A percentile compares a stretch with the other conserved stretches of the same genome.
These are phyloP conservation scores for Platorchestia sp. DNA, from an alignment of 1,140 invertebrate genomes.

Conservation along the genomic window DNA sequence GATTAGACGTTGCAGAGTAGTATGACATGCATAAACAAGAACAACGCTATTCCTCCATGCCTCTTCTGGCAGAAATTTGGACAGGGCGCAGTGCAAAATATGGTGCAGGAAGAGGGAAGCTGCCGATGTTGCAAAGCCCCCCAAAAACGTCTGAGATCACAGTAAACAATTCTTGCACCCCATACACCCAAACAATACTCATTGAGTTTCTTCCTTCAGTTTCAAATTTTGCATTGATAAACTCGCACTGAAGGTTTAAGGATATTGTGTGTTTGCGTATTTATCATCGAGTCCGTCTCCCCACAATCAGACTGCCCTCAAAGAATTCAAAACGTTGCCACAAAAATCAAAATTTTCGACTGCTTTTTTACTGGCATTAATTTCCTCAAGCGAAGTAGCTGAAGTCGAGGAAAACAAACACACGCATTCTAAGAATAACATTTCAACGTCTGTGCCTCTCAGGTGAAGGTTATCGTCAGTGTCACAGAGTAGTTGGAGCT, in stretches of 20 bases:
- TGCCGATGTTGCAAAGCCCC: too few species aligned
- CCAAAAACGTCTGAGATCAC: too few species aligned
- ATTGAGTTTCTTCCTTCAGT: background rate
- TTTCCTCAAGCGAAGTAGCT: background rate
- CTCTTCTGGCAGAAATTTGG: too few species aligned
- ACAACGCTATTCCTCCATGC: too few species aligned
- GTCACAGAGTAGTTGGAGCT: background rate
- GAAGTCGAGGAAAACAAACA: background rate
- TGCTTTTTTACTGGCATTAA: background rate
- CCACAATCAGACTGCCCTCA: background rate
- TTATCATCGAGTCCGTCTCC: background rate
- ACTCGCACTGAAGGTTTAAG: background rate
- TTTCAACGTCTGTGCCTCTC: background rate
- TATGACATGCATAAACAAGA: too few species aligned
- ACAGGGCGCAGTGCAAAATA: too few species aligned
- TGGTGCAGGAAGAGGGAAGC: too few species aligned
- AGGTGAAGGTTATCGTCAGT: background rate
- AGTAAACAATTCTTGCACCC: too few species aligned
- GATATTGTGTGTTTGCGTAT: background rate
- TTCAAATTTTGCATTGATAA: background rate
- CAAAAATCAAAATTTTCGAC: background rate
- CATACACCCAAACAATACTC: background rate
- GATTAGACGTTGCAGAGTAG: too few species aligned
- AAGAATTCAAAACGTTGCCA: background rate
- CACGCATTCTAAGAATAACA: background rate